phyloP scores from a whole-genome alignment of 2,888 invertebrate genomes.

The Protophormia terraenovae region DNA sequence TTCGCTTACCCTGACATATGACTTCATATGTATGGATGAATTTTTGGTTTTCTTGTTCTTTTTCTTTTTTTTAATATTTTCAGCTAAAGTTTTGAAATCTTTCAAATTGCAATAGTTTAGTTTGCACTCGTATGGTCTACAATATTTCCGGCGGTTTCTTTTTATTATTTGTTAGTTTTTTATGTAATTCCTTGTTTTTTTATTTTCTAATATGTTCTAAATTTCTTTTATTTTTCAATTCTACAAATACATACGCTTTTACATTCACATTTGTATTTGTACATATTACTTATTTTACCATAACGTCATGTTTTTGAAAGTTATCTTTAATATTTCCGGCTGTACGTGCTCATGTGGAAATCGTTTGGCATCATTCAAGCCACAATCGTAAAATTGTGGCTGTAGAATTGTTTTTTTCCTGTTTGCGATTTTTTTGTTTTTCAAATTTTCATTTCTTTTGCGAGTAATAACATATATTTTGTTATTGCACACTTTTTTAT shows the following conservation, averaged over 20 bases:
- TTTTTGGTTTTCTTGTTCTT: neutral
- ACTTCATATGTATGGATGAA: neutral
- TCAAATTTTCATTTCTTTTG: constrained; percentile 18
- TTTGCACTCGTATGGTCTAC: constrained; percentile 59
- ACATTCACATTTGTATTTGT: neutral
- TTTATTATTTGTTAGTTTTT: constrained; percentile 51
- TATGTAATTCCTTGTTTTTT: neutral
- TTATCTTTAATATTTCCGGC: constrained; percentile 69
- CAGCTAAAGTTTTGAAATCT: constrained; percentile 43
- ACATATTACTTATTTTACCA: constrained; percentile 52
- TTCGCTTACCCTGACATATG: constrained; percentile 3
- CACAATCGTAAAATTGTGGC: constrained; percentile 68
- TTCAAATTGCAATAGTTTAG: constrained; percentile 54
- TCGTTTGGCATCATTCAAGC: constrained; percentile 62
- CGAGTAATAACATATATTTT: constrained; percentile 50
- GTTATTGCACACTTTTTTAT: neutral
- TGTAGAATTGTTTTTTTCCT: constrained; percentile 50
- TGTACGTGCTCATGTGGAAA: constrained; percentile 70
- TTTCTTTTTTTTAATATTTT: constrained; percentile 2
- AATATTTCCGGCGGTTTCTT: constrained; percentile 68
- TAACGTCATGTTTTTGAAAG: constrained; percentile 67
- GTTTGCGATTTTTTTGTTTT: neutral
- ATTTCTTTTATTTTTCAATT: constrained; percentile 42
- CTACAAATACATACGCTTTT: neutral
- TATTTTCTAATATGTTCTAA: constrained; percentile 46